Base-by-base conservation (phyloP, 2,797 vertebrate genomes). In the Netta rufina region DNA sequence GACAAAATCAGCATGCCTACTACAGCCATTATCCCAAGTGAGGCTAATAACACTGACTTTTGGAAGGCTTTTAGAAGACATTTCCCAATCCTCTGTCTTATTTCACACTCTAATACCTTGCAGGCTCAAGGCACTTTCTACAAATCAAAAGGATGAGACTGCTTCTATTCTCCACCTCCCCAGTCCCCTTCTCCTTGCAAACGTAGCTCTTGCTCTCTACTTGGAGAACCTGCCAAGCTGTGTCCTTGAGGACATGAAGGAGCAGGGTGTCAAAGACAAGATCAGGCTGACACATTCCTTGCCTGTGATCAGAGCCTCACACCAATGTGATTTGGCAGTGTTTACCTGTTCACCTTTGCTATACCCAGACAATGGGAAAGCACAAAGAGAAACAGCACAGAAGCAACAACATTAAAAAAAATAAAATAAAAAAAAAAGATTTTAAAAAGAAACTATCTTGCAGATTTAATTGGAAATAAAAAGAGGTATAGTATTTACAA, bases 31-130 rank as follows among this genome's bases (percentile, higher is more conserved):
- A 90, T 30, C 47, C 8, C 70, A 79, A 90, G 66, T 16, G 57
- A 87, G 56, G 76, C 65, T 90, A 45, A 3, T 8, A 69, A 94
- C 57, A 90, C 25, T 84, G 85, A 20, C 65, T 95, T 96, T 95
- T 90, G 80, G 71, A 90, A 79, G 92, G 53, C 65, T 94, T 96
- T 93, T n/a, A 72, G 86, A 76, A 62, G 49, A n/a, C 8, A 30
- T 67, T 77, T 94, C 53, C 67, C 30, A 82, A 9, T 14, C 8
- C 4, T 58, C 58, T 64, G 36, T 24, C 28, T 5, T 66, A 56
- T 66, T 82, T 92, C 83, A 66, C 87, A 84, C 12, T 30, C 11
- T 51, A 83, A 65, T 11, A 60, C 22, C 57, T 54, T 60, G 13
- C 36, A 89, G 66, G 43, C 39, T 92, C 43, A 80, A 74, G 91